Conservation (phyloP, 2,113 vertebrate genomes). For the Myrmecobius fasciatus region DNA sequence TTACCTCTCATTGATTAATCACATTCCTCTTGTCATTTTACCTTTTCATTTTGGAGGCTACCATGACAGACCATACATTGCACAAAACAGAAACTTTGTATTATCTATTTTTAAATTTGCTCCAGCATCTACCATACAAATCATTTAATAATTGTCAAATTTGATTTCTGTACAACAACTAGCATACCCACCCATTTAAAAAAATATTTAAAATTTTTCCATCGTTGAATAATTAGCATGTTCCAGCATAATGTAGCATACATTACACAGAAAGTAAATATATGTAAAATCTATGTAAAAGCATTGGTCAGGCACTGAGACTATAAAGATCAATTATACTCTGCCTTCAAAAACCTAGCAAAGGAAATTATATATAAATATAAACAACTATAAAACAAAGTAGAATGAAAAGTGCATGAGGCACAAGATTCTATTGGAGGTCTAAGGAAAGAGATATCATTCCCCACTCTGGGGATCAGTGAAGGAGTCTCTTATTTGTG, state of each 20-base stretch:
- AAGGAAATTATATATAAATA: neutral
- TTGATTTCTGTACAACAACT: neutral
- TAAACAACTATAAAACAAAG: neutral
- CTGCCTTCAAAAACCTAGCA: neutral
- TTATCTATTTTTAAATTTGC: neutral
- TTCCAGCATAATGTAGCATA: neutral
- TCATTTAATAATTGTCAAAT: neutral
- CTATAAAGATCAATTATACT: neutral
- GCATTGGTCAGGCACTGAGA: neutral
- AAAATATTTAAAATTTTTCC: neutral
- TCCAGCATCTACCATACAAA: neutral
- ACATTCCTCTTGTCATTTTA: neutral
- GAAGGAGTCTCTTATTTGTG: neutral
- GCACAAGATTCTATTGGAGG: neutral
- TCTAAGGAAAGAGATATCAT: neutral
- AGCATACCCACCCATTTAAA: neutral
- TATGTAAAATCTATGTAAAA: too few species aligned
- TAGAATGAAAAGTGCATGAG: neutral
- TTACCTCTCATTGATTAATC: neutral
- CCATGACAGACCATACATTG: neutral
- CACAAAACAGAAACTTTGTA: neutral
- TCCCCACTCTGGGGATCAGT: neutral
- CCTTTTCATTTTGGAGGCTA: neutral
- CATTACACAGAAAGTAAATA: too few species aligned
- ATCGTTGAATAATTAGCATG: neutral